A percentile compares a stretch with the other conserved stretches of the same genome.
phyloP scores from a whole-genome alignment of 2,113 vertebrate species.

The Cyphomyrus discorhynchus region DNA sequence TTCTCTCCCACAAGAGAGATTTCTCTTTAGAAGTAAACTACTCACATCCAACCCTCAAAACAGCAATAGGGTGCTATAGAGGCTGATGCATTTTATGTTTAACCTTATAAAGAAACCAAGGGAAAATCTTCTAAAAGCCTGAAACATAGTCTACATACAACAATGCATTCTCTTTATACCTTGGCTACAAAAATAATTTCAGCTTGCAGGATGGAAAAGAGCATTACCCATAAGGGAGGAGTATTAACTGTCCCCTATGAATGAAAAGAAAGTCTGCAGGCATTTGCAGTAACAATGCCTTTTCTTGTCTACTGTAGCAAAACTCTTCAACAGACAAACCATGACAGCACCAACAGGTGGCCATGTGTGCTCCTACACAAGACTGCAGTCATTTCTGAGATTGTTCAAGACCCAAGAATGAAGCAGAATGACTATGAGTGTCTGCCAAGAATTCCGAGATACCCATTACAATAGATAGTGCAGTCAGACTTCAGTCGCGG shows the following conservation, averaged over 20 bases:
- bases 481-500: not conserved
- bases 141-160: not conserved
- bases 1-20: not conserved
- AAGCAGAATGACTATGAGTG: not conserved
- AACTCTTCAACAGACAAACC: not conserved
- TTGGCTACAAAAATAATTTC: not conserved
- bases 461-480: not conserved
- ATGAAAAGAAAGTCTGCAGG: not conserved
- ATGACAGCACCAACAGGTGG: not conserved
- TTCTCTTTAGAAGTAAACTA: not conserved
- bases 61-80: not conserved
- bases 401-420: not conserved
- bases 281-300: not conserved
- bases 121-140: conserved; percentile 18
- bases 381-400: not conserved
- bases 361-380: not conserved
- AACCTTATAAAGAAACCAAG: not conserved
- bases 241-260: not conserved
- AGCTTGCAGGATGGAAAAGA: not conserved
- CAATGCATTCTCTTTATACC: not conserved
- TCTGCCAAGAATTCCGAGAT: not conserved
- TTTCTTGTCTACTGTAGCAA: not conserved
- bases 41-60: not conserved
- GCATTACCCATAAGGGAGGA: not conserved
- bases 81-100: not conserved